Percentiles rank a stretch among this genome's conserved stretches.
These are phyloP conservation scores for Rugalucina vietnamica DNA, from an alignment of 2,888 invertebrate species.

Conservation along the genomic window DNA sequence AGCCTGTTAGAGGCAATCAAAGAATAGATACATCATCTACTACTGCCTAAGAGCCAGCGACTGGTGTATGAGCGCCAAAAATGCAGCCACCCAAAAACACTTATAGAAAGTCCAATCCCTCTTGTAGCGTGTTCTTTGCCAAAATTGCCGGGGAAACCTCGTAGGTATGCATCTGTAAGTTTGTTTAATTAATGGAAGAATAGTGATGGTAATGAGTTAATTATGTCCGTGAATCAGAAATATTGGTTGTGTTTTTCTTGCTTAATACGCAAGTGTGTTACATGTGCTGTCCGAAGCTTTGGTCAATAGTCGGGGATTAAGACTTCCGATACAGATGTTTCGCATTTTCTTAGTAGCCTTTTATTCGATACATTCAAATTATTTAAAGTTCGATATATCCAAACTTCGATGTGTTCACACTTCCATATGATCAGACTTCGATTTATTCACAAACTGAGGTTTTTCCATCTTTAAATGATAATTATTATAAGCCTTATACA, in stretches of 20 bases:
- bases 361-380: too few species aligned
- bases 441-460: too few species aligned
- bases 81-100: background rate
- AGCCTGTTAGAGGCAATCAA: slow-evolving; percentile 13
- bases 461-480: too few species aligned
- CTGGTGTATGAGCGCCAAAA: background rate
- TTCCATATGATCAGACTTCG: too few species aligned
- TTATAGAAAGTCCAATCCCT: background rate
- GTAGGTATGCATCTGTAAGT: background rate
- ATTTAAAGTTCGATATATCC: too few species aligned
- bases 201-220: background rate
- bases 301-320: background rate
- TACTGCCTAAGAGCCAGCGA: background rate
- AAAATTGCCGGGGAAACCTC: background rate
- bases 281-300: background rate
- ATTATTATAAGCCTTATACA: too few species aligned
- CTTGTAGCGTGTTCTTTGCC: background rate
- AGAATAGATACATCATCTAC: slow-evolving; percentile 13
- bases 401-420: too few species aligned
- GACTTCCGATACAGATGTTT: background rate
- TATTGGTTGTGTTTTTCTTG: slow-evolving; percentile 10
- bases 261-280: slow-evolving; percentile 2
- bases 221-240: background rate
- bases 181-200: slow-evolving; percentile 10
- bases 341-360: too few species aligned